phyloP scores from a whole-genome alignment of 2,888 invertebrate species.

The Drosophila hawaiiensis region DNA sequence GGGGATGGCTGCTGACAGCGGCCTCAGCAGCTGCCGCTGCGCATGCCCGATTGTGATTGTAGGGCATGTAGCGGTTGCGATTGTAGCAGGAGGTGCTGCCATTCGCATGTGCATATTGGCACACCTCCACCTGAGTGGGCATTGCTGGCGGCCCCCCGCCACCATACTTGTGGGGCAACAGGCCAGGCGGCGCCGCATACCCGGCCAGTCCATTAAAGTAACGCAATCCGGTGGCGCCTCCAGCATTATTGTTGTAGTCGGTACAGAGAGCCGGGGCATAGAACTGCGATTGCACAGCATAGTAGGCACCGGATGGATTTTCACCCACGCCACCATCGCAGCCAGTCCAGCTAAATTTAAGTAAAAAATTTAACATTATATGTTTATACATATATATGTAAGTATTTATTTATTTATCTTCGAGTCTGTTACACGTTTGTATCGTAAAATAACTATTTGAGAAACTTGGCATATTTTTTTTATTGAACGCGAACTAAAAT shows the following conservation, averaged over 20 bases:
- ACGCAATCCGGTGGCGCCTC: slow-evolving; percentile 32
- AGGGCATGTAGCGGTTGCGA: slow-evolving; percentile 84
- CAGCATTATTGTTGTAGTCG: slow-evolving; percentile 57
- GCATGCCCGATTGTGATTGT: slow-evolving; percentile 78
- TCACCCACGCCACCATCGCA: slow-evolving; percentile 58
- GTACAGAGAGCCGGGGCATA: slow-evolving; percentile 28
- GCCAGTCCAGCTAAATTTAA: slow-evolving; percentile 49
- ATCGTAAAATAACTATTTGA: background rate
- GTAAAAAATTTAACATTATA: no score
- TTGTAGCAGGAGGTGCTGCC: slow-evolving; percentile 70
- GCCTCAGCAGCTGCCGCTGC: slow-evolving; percentile 66
- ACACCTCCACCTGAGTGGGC: slow-evolving; percentile 52
- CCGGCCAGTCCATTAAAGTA: slow-evolving; percentile 52
- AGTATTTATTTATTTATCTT: no score
- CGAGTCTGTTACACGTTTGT: background rate
- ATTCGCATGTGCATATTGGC: slow-evolving; percentile 69
- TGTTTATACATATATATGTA: background rate
- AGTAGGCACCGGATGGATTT: slow-evolving; percentile 44
- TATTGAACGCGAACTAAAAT: background rate
- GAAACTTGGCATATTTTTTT: background rate
- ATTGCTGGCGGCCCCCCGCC: slow-evolving; percentile 13
- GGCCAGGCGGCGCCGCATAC: slow-evolving; percentile 41
- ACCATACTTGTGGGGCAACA: slow-evolving; percentile 41
- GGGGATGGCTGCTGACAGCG: slow-evolving; percentile 44
- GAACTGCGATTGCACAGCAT: slow-evolving; percentile 36